phyloP scores from a whole-genome alignment of 2,797 vertebrate species.

The Urocyon cinereoargenteus region DNA sequence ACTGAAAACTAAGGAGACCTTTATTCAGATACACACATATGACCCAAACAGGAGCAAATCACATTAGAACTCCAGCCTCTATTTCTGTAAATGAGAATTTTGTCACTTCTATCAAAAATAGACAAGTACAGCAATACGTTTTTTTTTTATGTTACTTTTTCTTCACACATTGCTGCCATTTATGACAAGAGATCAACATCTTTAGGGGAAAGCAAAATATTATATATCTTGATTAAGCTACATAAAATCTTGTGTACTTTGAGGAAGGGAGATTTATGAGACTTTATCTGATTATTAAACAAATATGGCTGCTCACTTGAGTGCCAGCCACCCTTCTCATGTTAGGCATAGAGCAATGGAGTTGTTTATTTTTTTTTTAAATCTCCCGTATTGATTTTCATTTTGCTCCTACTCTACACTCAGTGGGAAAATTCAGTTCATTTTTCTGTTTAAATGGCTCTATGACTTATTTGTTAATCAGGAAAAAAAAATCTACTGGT shows the following conservation, averaged over 20 bases:
- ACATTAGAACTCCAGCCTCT: not conserved
- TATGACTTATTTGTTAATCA: not conserved
- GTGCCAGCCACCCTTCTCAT: not conserved
- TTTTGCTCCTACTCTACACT: not conserved
- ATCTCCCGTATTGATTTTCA: not conserved
- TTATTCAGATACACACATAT: not conserved
- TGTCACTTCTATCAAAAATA: not conserved
- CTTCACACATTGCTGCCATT: not conserved
- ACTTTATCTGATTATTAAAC: not conserved
- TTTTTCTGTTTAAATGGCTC: not conserved
- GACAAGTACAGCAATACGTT: not conserved
- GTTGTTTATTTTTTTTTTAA: not conserved
- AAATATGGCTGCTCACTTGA: not conserved
- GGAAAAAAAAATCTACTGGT: not conserved
- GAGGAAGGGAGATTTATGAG: not conserved
- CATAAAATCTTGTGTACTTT: not conserved
- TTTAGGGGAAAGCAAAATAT: not conserved
- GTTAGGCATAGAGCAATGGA: not conserved
- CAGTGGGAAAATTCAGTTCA: not conserved
- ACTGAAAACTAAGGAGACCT: not conserved
- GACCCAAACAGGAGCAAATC: not conserved
- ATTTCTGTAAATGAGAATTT: constrained; percentile 1
- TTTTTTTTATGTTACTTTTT: not conserved
- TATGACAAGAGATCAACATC: not conserved
- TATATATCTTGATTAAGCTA: not conserved